Evolutionary conservation across 1,140 invertebrate species (phyloP).

Genomic region (Galendromus occidentalis): DNA sequence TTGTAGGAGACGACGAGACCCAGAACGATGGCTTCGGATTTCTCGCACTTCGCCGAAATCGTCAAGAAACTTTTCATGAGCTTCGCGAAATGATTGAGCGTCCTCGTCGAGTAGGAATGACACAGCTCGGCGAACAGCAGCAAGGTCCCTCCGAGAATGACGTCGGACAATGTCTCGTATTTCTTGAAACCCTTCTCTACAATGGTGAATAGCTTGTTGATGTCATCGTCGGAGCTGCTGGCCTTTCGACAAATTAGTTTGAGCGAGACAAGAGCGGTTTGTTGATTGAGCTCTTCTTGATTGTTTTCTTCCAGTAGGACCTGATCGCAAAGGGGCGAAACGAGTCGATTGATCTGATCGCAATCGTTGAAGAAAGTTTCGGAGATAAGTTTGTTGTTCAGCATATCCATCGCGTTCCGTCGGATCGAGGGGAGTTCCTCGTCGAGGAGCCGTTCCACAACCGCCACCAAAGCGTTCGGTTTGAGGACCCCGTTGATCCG

Average conservation of each 20-base stretch:
- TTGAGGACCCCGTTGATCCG: not conserved
- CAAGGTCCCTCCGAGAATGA: constrained; percentile 28
- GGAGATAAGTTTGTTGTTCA: constrained; percentile 46
- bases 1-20: constrained; percentile 49
- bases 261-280: constrained; percentile 54
- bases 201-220: constrained; percentile 14
- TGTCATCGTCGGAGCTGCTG: constrained; percentile 25
- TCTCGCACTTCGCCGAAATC: constrained; percentile 25
- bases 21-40: constrained; percentile 32
- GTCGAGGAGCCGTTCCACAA: constrained; percentile 44
- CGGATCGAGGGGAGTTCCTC: constrained; percentile 46
- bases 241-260: constrained; percentile 53
- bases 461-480: constrained; percentile 44
- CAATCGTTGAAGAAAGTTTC: constrained; percentile 9
- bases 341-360: not conserved
- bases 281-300: constrained; percentile 36
- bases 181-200: constrained; percentile 23
- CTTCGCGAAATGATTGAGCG: constrained; percentile 44
- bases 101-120: constrained; percentile 44
- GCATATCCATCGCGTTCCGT: constrained; percentile 56
- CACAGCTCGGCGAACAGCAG: constrained; percentile 55
- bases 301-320: constrained; percentile 8
- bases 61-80: constrained; percentile 54
- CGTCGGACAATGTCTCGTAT: constrained; percentile 19
- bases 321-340: constrained; percentile 10